phyloP scores from a whole-genome alignment of 2,113 vertebrate genomes.

The Paralichthys olivaceus region DNA sequence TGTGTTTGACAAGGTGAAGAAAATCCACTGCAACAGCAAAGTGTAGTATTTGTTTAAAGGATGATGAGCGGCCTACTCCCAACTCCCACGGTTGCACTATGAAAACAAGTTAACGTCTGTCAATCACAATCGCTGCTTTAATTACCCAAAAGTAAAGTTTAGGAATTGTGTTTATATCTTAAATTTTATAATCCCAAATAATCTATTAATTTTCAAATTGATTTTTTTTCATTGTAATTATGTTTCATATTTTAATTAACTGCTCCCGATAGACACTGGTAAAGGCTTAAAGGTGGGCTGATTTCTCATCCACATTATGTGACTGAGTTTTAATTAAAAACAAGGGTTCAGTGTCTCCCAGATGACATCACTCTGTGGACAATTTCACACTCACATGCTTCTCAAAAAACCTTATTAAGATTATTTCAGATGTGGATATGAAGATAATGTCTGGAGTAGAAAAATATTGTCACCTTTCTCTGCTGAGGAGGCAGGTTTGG shows the following conservation, averaged over 20 bases:
- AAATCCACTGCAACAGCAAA: background rate
- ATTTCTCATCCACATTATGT: conserved; percentile 54
- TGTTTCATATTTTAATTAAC: conserved; percentile 63
- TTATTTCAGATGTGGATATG: conserved; percentile 50
- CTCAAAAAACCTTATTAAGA: conserved; percentile 58
- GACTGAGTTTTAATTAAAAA: conserved; percentile 74
- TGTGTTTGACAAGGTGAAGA: conserved; percentile 14
- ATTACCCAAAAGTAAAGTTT: background rate
- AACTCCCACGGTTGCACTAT: too few species aligned
- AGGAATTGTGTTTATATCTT: background rate
- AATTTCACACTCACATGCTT: conserved; percentile 70
- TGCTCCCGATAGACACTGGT: conserved; percentile 38
- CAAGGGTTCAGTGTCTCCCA: conserved; percentile 64
- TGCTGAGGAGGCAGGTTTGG: conserved; percentile 16
- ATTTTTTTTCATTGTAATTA: conserved; percentile 43
- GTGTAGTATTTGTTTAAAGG: background rate
- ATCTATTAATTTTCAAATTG: conserved; percentile 21
- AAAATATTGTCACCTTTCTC: conserved; percentile 25
- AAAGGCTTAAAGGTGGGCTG: conserved; percentile 59
- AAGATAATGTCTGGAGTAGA: conserved; percentile 29
- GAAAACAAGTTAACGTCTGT: background rate
- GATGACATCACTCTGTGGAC: conserved; percentile 62
- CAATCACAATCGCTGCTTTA: background rate
- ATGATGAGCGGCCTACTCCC: background rate
- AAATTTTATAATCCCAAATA: conserved; percentile 2